Conservation (phyloP, 2,113 vertebrate species). For the Poeciliopsis turrubarensis region DNA sequence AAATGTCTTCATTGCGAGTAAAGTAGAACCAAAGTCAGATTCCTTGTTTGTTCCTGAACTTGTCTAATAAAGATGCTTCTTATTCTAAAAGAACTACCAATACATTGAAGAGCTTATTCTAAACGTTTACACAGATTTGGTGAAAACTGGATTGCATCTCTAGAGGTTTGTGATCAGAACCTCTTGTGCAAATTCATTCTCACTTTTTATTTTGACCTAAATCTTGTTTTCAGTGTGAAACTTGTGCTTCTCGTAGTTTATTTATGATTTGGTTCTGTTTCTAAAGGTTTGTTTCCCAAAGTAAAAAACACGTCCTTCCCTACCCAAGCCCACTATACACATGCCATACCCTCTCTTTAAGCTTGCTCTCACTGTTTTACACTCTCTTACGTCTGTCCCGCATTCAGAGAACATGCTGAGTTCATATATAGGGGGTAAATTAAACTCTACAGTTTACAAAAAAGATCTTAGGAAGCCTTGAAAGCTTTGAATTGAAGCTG, state of each 20-base stretch:
- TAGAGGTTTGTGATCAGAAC: too few species aligned
- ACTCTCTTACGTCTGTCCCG: conserved; percentile 23
- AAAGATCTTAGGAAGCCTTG: conserved; percentile 40
- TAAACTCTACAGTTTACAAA: conserved; percentile 61
- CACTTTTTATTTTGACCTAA: background rate
- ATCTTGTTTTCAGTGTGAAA: background rate
- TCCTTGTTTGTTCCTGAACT: too few species aligned
- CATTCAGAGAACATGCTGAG: conserved; percentile 50
- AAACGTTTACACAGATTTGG: too few species aligned
- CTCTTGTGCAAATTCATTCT: too few species aligned
- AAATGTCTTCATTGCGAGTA: too few species aligned
- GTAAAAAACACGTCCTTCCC: background rate
- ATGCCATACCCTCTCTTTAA: conserved; percentile 12
- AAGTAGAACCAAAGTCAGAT: too few species aligned
- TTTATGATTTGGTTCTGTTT: conserved; percentile 42
- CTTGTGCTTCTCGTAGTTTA: conserved; percentile 1
- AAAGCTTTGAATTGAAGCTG: conserved; percentile 30
- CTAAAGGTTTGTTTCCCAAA: conserved; percentile 55
- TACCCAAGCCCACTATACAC: background rate
- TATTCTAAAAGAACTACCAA: too few species aligned
- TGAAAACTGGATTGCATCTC: too few species aligned
- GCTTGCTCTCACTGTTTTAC: conserved; percentile 26
- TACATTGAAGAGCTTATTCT: too few species aligned
- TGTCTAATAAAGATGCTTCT: too few species aligned
- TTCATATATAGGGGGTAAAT: conserved; percentile 72